phyloP scores from a whole-genome alignment of 2,113 vertebrate genomes.

The Dryoscopus gambensis region DNA sequence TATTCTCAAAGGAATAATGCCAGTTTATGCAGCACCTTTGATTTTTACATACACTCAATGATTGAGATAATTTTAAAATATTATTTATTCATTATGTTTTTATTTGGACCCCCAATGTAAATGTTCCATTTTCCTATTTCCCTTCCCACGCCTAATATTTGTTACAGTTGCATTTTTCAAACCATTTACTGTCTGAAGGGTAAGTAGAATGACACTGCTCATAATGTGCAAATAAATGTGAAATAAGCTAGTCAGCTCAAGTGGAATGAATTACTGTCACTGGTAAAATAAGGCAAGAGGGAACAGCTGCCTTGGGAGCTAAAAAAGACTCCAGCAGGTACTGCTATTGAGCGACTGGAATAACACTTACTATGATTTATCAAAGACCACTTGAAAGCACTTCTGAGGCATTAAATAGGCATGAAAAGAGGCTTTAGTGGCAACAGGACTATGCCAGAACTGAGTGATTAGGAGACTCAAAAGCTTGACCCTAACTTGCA shows the following conservation, averaged over 20 bases:
- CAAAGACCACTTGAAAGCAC: conserved; percentile 88
- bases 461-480: conserved; percentile 50
- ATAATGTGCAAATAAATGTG: conserved; percentile 73
- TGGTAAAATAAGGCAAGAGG: conserved; percentile 68
- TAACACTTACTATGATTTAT: conserved; percentile 83
- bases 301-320: conserved; percentile 73
- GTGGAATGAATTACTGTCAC: conserved; percentile 78
- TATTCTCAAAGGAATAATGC: conserved; percentile 51
- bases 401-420: conserved; percentile 82
- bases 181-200: conserved; percentile 68
- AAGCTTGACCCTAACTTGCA: conserved; percentile 42
- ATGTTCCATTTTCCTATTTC: conserved; percentile 15
- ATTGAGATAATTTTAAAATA: conserved; percentile 62
- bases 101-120: conserved; percentile 40
- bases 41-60: conserved; percentile 53
- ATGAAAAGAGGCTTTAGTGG: conserved; percentile 72
- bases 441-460: conserved; percentile 52
- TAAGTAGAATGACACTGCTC: conserved; percentile 74
- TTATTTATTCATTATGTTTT: conserved; percentile 73
- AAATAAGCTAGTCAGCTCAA: conserved; percentile 70
- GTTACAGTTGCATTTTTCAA: conserved; percentile 70
- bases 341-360: conserved; percentile 75
- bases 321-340: conserved; percentile 71
- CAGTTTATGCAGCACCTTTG: conserved; percentile 56
- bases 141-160: conserved; percentile 47